These are phyloP conservation scores for Ectobius pallidus DNA, from an alignment of 2,888 invertebrate species.

Conservation along the genomic window DNA sequence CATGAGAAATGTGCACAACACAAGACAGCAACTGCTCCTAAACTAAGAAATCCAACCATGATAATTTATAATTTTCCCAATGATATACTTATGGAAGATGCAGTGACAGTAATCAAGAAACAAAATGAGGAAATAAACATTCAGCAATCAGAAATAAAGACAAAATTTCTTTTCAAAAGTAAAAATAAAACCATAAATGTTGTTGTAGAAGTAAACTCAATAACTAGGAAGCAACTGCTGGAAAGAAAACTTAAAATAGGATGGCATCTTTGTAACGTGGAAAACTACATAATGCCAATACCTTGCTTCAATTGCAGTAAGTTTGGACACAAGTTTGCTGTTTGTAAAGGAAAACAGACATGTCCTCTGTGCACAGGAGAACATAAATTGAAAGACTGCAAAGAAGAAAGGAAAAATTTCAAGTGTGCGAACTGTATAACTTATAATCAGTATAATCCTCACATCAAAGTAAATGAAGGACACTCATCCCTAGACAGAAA, in stretches of 20 bases:
- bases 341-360: neutral
- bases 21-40: neutral
- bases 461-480: neutral
- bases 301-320: neutral
- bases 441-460: neutral
- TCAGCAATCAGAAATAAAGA: neutral
- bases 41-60: neutral
- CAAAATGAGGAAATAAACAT: neutral
- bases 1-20: neutral
- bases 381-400: constrained; percentile 6
- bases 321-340: too few relatives aligned
- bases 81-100: neutral
- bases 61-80: neutral
- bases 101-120: neutral
- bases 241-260: neutral
- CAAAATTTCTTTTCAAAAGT: neutral
- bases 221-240: neutral
- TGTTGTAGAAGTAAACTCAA: neutral
- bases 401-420: too few relatives aligned
- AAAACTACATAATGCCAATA: neutral
- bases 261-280: neutral
- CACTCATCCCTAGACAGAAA: neutral
- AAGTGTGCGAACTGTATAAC: neutral
- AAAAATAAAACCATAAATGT: neutral
- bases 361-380: neutral